Conservation (phyloP, 2,888 invertebrate species). For the Metallyticus violacea region DNA sequence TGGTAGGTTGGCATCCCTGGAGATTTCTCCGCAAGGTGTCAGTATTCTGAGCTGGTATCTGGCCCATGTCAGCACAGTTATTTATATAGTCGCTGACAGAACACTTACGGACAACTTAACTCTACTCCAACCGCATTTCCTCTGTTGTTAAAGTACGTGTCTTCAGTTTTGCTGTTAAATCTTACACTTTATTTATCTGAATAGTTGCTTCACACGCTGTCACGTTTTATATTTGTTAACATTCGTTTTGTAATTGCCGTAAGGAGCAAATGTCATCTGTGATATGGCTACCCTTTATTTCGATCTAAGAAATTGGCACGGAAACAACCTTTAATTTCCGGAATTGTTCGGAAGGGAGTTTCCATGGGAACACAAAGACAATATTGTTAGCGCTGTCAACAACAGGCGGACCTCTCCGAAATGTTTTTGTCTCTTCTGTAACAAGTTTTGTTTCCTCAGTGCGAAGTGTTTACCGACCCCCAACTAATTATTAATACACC, state of each 20-base stretch:
- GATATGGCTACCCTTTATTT: too few species aligned
- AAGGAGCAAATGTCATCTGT: too few species aligned
- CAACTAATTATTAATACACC: neutral
- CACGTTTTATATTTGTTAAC: too few species aligned
- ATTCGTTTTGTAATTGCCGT: too few species aligned
- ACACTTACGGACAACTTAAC: neutral
- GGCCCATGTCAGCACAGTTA: neutral
- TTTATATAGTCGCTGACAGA: neutral
- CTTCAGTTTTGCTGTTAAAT: too few species aligned
- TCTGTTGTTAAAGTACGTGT: neutral
- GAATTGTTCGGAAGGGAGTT: neutral
- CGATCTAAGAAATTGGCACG: neutral
- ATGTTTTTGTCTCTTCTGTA: neutral
- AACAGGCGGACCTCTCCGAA: neutral
- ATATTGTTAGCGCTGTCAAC: neutral
- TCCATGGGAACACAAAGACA: neutral
- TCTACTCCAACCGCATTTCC: too few species aligned
- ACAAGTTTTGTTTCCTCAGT: neutral
- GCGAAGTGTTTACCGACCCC: neutral
- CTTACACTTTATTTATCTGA: too few species aligned
- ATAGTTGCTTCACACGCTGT: too few species aligned
- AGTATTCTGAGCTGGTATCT: neutral
- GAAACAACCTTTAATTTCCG: neutral
- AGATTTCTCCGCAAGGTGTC: neutral
- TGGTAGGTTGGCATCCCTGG: neutral